Conservation (phyloP, 2,888 invertebrate species). For the Euzophera pinguis region DNA sequence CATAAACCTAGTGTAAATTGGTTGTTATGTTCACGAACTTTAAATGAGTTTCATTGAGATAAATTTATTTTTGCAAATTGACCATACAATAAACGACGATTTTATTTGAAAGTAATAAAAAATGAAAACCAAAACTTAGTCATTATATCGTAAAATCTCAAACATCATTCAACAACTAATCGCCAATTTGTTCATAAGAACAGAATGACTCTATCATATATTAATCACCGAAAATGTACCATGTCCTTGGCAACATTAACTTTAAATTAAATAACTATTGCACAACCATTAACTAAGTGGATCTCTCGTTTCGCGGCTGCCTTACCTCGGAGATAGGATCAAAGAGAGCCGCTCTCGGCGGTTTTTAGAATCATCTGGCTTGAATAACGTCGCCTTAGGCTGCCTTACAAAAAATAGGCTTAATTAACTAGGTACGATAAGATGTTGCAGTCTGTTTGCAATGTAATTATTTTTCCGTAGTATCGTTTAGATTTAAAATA, state of each 20-base stretch:
- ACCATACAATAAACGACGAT: too few species aligned
- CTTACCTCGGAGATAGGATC: constrained; percentile 34
- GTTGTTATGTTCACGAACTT: not conserved
- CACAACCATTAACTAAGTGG: constrained; percentile 47
- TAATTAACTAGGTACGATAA: constrained; percentile 23
- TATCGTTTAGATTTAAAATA: not conserved
- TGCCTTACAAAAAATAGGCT: constrained; percentile 36
- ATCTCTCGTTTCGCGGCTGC: constrained; percentile 39
- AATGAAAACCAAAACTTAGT: too few species aligned
- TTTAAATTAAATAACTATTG: not conserved
- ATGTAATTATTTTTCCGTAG: not conserved
- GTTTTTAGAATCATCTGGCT: constrained; percentile 50
- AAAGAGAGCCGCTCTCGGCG: constrained; percentile 51
- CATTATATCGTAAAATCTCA: too few species aligned
- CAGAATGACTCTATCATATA: too few species aligned
- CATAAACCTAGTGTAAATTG: not conserved
- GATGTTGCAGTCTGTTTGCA: not conserved
- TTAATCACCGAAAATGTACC: too few species aligned
- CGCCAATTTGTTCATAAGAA: too few species aligned
- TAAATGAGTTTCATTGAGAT: too few species aligned
- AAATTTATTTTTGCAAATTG: too few species aligned
- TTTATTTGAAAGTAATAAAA: too few species aligned
- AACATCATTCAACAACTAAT: too few species aligned
- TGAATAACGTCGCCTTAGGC: constrained; percentile 50
- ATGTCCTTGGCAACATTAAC: not conserved